These are phyloP conservation scores for Orthonychiurus folsomi DNA, from an alignment of 2,888 invertebrate genomes.

Conservation along the genomic window DNA sequence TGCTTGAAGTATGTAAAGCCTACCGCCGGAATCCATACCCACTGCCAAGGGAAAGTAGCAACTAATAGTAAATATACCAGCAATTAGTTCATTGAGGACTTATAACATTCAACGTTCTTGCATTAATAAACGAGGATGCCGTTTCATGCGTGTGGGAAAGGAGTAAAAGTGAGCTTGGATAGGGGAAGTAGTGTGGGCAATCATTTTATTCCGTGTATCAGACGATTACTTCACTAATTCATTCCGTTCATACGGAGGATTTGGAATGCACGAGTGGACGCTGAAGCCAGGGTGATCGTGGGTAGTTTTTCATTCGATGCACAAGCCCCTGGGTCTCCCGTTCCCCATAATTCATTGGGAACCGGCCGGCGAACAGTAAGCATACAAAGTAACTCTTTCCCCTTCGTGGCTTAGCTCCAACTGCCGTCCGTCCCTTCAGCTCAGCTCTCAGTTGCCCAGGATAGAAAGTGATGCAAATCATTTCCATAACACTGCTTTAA, in stretches of 20 bases:
- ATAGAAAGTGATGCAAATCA: conserved; percentile 1
- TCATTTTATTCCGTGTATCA: conserved; percentile 1
- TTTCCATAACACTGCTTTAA: conserved; percentile 1
- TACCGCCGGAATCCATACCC: too few relatives aligned
- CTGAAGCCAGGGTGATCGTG: not conserved
- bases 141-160: too few relatives aligned
- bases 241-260: not conserved
- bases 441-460: too few relatives aligned
- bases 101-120: not conserved
- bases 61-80: too few relatives aligned
- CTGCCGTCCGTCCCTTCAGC: too few relatives aligned
- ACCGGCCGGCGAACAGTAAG: not conserved
- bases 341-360: not conserved
- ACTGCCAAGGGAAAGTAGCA: too few relatives aligned
- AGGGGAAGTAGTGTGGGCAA: not conserved
- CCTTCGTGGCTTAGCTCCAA: not conserved
- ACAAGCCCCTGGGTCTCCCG: not conserved
- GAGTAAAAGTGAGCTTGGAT: too few relatives aligned
- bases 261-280: conserved; percentile 1
- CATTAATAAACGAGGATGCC: not conserved
- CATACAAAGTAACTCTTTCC: not conserved
- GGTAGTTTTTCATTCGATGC: not conserved
- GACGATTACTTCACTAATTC: not conserved
- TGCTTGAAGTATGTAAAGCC: too few relatives aligned
- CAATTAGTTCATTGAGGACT: not conserved